Evolutionary conservation across 2,797 vertebrate species (phyloP).

Genomic region (Chaetophractus vellerosus): DNA sequence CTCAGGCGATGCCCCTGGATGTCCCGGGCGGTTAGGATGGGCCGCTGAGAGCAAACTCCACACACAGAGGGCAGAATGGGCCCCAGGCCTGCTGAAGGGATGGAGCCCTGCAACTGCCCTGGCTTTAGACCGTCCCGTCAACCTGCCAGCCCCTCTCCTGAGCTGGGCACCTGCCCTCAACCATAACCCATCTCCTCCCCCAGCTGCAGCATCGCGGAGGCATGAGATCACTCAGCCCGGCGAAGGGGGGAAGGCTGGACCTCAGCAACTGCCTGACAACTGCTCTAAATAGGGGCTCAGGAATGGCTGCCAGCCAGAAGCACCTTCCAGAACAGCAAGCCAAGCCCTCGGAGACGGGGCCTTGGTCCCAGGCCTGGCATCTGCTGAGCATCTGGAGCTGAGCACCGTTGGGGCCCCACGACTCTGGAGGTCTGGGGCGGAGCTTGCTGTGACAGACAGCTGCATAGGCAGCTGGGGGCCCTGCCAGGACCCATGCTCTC

Average conservation of each 20-base stretch:
- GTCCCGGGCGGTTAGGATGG: neutral
- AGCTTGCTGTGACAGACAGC: neutral
- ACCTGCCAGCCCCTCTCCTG: too few species aligned
- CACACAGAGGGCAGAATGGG: rapidly evolving
- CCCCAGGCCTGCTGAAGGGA: neutral
- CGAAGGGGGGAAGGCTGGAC: neutral
- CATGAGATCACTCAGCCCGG: conserved; percentile 35
- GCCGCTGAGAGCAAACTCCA: neutral
- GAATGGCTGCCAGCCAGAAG: conserved; percentile 38
- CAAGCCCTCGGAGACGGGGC: conserved; percentile 23
- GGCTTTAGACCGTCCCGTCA: neutral
- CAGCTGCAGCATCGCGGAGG: neutral
- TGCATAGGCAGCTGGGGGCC: neutral
- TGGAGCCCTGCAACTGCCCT: neutral
- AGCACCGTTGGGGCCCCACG: neutral
- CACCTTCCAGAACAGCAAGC: conserved; percentile 71
- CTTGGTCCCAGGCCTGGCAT: conserved; percentile 43
- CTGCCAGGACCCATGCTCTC: rapidly evolving
- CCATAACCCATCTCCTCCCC: neutral
- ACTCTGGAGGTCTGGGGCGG: conserved; percentile 38
- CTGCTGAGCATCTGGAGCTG: conserved; percentile 40
- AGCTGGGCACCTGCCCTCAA: neutral
- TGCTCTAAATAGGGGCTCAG: conserved; percentile 16
- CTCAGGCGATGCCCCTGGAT: neutral
- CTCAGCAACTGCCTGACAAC: conserved; percentile 40